These are phyloP conservation scores for Hydrotaea diabolus DNA, from an alignment of 2,888 invertebrate genomes.

Conservation along the genomic window DNA sequence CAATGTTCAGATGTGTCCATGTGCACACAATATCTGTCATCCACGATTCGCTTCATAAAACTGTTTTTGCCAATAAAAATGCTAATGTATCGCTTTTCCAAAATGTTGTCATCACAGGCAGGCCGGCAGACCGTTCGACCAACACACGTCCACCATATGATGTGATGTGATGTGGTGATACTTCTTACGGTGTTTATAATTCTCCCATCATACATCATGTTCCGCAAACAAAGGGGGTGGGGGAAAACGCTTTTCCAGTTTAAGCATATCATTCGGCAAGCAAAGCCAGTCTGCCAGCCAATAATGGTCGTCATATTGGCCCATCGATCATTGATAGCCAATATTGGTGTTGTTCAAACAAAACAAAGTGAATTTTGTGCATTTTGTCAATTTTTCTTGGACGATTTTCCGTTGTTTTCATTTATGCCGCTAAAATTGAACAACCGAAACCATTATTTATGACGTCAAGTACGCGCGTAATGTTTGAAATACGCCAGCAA, in stretches of 20 bases:
- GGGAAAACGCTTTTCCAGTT: constrained; percentile 3
- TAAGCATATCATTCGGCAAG: constrained; percentile 14
- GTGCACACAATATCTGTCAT: neutral
- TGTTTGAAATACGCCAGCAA: neutral
- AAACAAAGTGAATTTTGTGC: constrained; percentile 14
- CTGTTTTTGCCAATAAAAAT: neutral
- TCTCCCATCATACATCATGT: too few species aligned
- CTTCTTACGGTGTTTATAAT: neutral
- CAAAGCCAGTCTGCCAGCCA: neutral
- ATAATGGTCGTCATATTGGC: constrained; percentile 39
- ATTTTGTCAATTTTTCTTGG: constrained; percentile 3
- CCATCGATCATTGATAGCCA: constrained; percentile 44
- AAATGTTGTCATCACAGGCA: constrained; percentile 12
- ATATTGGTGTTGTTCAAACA: constrained; percentile 25
- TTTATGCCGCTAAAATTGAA: constrained; percentile 5
- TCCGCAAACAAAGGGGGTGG: neutral
- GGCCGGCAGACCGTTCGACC: too few species aligned
- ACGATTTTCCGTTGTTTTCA: constrained; percentile 4
- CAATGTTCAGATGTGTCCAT: neutral
- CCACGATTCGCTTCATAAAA: neutral
- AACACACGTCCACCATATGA: too few species aligned
- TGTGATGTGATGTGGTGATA: too few species aligned
- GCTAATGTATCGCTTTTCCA: neutral
- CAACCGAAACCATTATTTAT: neutral
- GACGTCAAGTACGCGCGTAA: constrained; percentile 27